These are phyloP conservation scores for Apostichopus californicus DNA, from an alignment of 35 echinoderm and acorn worm genomes.

Conservation along the genomic window DNA sequence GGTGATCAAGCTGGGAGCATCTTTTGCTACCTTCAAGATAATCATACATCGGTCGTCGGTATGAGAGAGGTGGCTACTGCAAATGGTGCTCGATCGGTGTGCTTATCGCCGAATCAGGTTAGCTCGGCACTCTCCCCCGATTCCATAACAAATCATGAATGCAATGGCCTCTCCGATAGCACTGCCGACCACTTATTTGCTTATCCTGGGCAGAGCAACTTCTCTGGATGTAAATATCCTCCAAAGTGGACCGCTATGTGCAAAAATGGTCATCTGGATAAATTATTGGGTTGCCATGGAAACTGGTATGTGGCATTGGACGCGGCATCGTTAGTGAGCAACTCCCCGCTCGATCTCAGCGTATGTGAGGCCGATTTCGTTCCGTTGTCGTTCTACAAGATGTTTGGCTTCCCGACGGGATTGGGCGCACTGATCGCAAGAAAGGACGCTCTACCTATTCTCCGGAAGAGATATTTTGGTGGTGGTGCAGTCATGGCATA, in stretches of 20 bases:
- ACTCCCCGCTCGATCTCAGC: slow-evolving; percentile 76
- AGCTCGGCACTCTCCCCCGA: neutral
- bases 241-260: slow-evolving; percentile 46
- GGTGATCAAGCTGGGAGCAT: neutral
- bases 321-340: slow-evolving; percentile 80
- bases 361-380: slow-evolving; percentile 82
- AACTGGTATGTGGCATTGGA: slow-evolving; percentile 85
- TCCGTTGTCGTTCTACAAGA: slow-evolving; percentile 94
- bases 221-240: slow-evolving; percentile 83
- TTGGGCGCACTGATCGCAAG: slow-evolving; percentile 84
- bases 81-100: slow-evolving; percentile 55
- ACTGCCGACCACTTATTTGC: slow-evolving; percentile 60
- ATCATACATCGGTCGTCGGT: slow-evolving; percentile 90
- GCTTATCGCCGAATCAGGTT: neutral
- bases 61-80: slow-evolving; percentile 81
- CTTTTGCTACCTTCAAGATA: slow-evolving; percentile 84
- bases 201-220: slow-evolving; percentile 87
- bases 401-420: slow-evolving; percentile 99
- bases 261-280: slow-evolving; percentile 37
- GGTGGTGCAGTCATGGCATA: slow-evolving; percentile 86
- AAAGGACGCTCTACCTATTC: slow-evolving; percentile 60
- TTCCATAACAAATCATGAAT: neutral
- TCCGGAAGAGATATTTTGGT: slow-evolving; percentile 86
- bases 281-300: slow-evolving; percentile 43
- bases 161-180: slow-evolving; percentile 12